Conservation (phyloP, 1,140 invertebrate genomes). For the Maniola jurtina region DNA sequence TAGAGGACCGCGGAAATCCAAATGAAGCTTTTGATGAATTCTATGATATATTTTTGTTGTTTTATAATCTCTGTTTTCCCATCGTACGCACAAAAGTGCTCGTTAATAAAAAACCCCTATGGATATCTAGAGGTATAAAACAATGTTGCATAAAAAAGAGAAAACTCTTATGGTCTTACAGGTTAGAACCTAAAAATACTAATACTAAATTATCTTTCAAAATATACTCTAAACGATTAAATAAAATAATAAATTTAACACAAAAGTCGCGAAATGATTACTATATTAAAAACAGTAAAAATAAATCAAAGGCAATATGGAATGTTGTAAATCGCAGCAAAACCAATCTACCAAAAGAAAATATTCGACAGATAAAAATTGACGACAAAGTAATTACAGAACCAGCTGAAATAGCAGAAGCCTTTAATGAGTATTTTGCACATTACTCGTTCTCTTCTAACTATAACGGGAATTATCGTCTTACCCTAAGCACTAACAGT, state of each 20-base stretch:
- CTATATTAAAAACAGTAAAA: slow-evolving; percentile 2
- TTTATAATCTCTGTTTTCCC: slow-evolving; percentile 1
- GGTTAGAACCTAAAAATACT: neutral
- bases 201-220: neutral
- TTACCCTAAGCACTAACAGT: neutral
- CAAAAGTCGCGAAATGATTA: slow-evolving; percentile 4
- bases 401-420: neutral
- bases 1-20: neutral
- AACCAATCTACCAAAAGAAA: neutral
- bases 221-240: neutral
- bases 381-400: neutral
- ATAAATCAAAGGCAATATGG: slow-evolving; percentile 10
- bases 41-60: no score
- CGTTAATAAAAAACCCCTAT: neutral
- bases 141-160: slow-evolving; percentile 13
- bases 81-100: neutral
- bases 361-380: slow-evolving; percentile 1
- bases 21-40: neutral
- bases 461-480: neutral
- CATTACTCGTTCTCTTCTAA: neutral
- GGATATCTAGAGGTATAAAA: slow-evolving; percentile 10
- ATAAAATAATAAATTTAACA: slow-evolving; percentile 1
- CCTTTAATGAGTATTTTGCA: neutral
- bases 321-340: slow-evolving; percentile 1
- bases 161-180: neutral